A percentile compares a stretch with the other conserved stretches of the same genome.
Conservation (phyloP, 2,888 invertebrate genomes). For the Epistrophe eligans region DNA sequence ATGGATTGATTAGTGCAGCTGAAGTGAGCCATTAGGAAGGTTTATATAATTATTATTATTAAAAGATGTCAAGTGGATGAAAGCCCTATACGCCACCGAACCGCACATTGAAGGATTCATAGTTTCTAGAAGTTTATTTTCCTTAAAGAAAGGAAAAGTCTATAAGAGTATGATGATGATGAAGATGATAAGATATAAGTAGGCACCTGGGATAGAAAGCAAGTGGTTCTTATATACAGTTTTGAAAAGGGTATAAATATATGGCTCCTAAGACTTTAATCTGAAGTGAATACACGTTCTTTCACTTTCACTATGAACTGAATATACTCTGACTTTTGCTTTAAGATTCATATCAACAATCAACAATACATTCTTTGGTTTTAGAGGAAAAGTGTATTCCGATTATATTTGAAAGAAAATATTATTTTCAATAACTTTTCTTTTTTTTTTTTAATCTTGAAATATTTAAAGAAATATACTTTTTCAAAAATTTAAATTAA, state of each 20-base stretch:
- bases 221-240: slow-evolving; percentile 1
- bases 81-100: background rate
- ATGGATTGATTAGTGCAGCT: slow-evolving; percentile 51
- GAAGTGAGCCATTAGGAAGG: slow-evolving; percentile 47
- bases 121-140: background rate
- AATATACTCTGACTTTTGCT: background rate
- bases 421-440: too few relatives aligned
- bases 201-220: slow-evolving; percentile 8
- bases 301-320: background rate
- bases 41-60: slow-evolving; percentile 32
- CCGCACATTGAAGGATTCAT: slow-evolving; percentile 4
- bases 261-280: background rate
- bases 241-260: slow-evolving; percentile 22
- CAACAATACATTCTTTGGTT: too few relatives aligned
- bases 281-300: background rate
- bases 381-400: too few relatives aligned
- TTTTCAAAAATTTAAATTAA: too few relatives aligned
- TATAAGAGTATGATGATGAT: background rate
- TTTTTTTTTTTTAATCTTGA: too few relatives aligned
- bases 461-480: too few relatives aligned
- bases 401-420: too few relatives aligned
- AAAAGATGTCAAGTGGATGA: slow-evolving; percentile 55
- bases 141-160: background rate
- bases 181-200: slow-evolving; percentile 18
- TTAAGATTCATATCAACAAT: background rate